These are phyloP conservation scores for Pseudochirops corinnae DNA, from an alignment of 2,797 vertebrate species.

Conservation along the genomic window DNA sequence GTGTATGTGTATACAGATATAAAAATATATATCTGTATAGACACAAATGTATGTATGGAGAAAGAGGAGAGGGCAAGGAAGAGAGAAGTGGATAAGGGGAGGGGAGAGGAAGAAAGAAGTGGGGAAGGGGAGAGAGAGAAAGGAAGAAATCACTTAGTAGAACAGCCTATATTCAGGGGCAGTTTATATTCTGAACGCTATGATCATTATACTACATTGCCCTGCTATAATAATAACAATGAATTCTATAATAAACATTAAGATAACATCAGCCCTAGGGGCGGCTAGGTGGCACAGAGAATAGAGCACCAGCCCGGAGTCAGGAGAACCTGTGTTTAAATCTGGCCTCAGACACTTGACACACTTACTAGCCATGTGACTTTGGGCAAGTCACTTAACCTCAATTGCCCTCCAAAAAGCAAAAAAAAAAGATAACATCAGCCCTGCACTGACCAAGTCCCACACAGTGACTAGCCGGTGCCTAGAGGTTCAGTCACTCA, in stretches of 20 bases:
- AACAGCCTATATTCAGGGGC: background rate
- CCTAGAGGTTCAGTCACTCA: background rate
- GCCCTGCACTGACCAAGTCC: background rate
- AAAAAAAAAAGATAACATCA: slow-evolving; percentile 6
- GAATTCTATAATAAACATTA: slow-evolving; percentile 29
- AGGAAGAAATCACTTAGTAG: background rate
- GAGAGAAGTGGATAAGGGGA: too few relatives aligned
- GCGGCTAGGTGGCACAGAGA: too few relatives aligned
- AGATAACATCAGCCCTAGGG: slow-evolving; percentile 9
- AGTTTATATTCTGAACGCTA: background rate
- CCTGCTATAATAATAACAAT: background rate
- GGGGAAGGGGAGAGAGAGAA: accelerated
- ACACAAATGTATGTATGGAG: too few relatives aligned
- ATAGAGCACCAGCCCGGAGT: too few relatives aligned
- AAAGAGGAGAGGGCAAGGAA: background rate
- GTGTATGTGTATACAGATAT: too few relatives aligned
- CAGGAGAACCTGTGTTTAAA: too few relatives aligned
- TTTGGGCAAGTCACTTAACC: too few relatives aligned
- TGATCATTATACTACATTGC: background rate
- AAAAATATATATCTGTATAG: too few relatives aligned
- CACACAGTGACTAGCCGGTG: background rate
- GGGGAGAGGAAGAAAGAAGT: too few relatives aligned
- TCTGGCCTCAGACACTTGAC: too few relatives aligned
- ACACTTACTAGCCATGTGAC: too few relatives aligned
- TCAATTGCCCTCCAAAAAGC: too few relatives aligned